Base-by-base conservation (phyloP, 2,888 invertebrate species). In the Polyploca ridens region DNA sequence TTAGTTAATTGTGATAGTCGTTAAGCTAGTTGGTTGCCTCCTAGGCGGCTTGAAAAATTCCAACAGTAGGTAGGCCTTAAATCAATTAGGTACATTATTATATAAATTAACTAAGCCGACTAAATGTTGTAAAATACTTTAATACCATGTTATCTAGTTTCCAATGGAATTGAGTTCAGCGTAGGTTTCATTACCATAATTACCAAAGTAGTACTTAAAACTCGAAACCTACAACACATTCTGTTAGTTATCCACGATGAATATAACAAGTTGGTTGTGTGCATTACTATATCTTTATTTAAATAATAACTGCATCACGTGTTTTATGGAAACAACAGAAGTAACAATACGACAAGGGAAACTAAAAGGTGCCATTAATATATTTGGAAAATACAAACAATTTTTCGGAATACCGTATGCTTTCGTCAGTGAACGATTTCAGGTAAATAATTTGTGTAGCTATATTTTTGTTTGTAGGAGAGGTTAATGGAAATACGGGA, bases 361-460 rank as follows among this genome's bases (percentile, higher is more conserved):
- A 64, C 58, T 78, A 44, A 69, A 58, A 14, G 77, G 77, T 38
- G 64, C 63, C n/a, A 66, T 68, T 11, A 67, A 69, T 49, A 63
- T 16, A 27, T 44, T 63, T 0, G 66, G 69, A 0, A 69, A 67
- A 1, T 77, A 79, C 65, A 70, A 65, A 64, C 65, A 63, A 3
- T 82, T 72, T 68, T 73, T 78, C n/a, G 81, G 81, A 59, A 71
- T 82, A 70, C 81, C 82, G 0, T 82, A 81, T 46, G 81, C 82
- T 19, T 64, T 71, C 13, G 70, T 78, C 6, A 66, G 57, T 19
- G 71, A 66, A 27, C 70, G 81, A 64, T 82, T 75, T 66, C 64
- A 73, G 69, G 82, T 78, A 68, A 6, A 5, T 49, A 8, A 49
- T 49, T 16, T 16, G 16, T 49, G 46, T 16, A 16, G 7, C 54